Evolutionary conservation across 1,140 invertebrate genomes (phyloP).

Genomic region (Pachyrhynchus sulphureomaculatus): DNA sequence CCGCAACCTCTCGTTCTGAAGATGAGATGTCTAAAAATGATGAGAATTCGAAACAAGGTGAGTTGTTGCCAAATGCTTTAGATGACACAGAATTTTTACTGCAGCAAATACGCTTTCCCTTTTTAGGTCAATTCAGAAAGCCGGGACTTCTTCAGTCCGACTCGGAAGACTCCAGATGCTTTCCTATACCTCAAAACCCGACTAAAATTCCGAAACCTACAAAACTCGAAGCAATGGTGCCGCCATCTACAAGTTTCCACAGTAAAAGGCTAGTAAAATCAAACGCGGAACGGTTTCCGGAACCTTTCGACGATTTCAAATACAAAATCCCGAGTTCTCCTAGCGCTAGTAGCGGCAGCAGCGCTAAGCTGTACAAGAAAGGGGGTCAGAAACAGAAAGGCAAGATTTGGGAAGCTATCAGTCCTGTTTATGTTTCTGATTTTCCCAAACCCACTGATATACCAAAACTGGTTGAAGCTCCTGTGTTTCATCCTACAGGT

Average conservation of each 20-base stretch:
- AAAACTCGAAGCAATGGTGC: constrained; percentile 56
- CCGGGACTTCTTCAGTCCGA: constrained; percentile 48
- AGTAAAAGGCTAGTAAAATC: constrained; percentile 59
- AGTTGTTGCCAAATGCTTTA: constrained; percentile 7
- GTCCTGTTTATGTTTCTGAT: constrained; percentile 56
- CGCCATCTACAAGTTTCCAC: constrained; percentile 55
- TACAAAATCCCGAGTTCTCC: constrained; percentile 51
- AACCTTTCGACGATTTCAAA: constrained; percentile 44
- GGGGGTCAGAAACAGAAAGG: constrained; percentile 34
- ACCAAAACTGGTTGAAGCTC: constrained; percentile 74
- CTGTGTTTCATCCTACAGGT: constrained; percentile 78
- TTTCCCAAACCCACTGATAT: constrained; percentile 57
- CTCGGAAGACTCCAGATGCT: constrained; percentile 57
- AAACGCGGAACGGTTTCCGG: constrained; percentile 45
- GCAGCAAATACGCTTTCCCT: not conserved
- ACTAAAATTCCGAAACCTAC: constrained; percentile 45
- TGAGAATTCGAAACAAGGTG: constrained; percentile 36
- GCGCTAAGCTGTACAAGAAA: constrained; percentile 47
- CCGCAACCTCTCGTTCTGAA: constrained; percentile 50
- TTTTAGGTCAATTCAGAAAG: constrained; percentile 36
- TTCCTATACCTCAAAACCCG: constrained; percentile 68
- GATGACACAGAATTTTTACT: too few relatives aligned
- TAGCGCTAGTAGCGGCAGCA: constrained; percentile 50
- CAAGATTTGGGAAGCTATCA: constrained; percentile 39
- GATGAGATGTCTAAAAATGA: constrained; percentile 50